Evolutionary conservation across 2,797 vertebrate genomes (phyloP).

Genomic region (Cossypha niveicapilla): DNA sequence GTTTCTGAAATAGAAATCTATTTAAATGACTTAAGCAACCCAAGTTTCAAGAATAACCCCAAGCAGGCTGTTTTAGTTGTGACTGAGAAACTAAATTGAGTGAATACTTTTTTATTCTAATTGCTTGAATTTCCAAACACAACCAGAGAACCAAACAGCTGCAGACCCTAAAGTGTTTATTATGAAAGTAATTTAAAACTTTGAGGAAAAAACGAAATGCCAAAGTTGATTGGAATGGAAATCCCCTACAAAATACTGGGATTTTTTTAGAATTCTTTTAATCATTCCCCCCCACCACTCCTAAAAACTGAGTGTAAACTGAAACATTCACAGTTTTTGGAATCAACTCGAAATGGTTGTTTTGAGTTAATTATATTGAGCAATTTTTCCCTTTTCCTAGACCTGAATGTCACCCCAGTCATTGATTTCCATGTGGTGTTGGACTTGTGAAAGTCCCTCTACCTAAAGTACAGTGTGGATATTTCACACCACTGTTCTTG

Average conservation of each 20-base stretch:
- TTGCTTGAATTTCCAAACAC: background rate
- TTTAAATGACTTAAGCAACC: constrained; percentile 56
- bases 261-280: background rate
- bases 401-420: background rate
- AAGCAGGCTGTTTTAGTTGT: constrained; percentile 7
- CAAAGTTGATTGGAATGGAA: background rate
- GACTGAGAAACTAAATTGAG: background rate
- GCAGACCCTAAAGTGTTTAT: background rate
- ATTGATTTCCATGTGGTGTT: background rate
- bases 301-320: background rate
- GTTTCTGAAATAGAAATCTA: constrained; percentile 63
- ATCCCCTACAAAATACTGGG: background rate
- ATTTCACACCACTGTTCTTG: background rate
- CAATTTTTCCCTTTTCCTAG: background rate
- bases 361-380: background rate
- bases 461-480: background rate
- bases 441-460: background rate
- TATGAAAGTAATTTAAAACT: background rate
- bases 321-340: background rate
- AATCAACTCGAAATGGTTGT: background rate
- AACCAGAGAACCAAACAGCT: background rate
- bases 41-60: constrained; percentile 49
- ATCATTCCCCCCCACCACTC: accelerated
- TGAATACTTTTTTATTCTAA: constrained; percentile 1
- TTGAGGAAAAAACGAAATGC: background rate